Evolutionary conservation across 2,888 invertebrate genomes (phyloP).

Genomic region (Dolichomitus sp.): DNA sequence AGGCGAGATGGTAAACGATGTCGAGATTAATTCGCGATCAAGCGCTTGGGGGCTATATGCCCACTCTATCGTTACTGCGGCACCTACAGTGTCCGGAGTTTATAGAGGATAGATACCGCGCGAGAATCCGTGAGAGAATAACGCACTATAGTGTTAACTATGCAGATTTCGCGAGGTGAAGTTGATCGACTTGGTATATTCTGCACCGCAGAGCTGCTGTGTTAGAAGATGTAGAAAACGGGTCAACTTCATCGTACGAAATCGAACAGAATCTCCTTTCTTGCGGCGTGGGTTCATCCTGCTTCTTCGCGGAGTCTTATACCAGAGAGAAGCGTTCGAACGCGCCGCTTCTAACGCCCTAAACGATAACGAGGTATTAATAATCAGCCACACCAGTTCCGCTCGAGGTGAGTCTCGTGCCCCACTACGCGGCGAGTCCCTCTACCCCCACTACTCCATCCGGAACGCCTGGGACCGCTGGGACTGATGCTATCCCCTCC

Average conservation of each 20-base stretch:
- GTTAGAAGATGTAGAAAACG: background rate
- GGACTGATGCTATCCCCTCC: conserved; percentile 33
- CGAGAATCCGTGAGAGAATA: conserved; percentile 57
- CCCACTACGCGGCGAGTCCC: conserved; percentile 13
- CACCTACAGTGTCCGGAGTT: conserved; percentile 33
- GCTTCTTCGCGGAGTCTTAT: conserved; percentile 1
- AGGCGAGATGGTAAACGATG: conserved; percentile 65
- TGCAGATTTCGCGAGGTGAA: conserved; percentile 46
- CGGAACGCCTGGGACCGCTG: conserved; percentile 21
- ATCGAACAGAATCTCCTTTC: conserved; percentile 19
- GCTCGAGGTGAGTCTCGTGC: conserved; percentile 59
- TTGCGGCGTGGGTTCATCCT: conserved; percentile 38
- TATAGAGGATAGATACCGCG: conserved; percentile 8
- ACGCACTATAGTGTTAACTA: conserved; percentile 40
- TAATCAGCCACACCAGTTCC: conserved; percentile 74
- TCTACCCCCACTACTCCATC: conserved; percentile 27
- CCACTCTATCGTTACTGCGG: conserved; percentile 56
- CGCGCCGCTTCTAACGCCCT: conserved; percentile 62
- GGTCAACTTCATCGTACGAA: conserved; percentile 52
- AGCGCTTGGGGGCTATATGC: conserved; percentile 55
- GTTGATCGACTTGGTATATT: conserved; percentile 29
- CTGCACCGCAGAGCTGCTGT: background rate
- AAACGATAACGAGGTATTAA: conserved; percentile 83
- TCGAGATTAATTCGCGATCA: conserved; percentile 68
- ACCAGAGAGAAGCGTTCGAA: conserved; percentile 28